Conservation (phyloP, 1,140 invertebrate species). For the Spodoptera litura region DNA sequence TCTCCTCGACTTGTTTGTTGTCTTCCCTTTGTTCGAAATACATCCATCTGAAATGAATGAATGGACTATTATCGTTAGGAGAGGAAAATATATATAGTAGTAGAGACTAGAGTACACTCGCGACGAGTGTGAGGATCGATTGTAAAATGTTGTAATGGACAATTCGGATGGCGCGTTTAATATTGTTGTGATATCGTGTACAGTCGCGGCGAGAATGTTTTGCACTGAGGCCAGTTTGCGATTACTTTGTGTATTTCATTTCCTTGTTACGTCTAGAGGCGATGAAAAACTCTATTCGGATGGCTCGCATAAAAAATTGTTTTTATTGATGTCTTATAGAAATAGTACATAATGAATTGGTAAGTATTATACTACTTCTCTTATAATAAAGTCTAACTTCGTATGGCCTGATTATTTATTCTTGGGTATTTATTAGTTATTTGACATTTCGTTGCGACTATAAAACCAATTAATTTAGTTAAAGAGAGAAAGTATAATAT, state of each 20-base stretch:
- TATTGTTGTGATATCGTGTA: constrained; percentile 18
- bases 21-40: constrained; percentile 79
- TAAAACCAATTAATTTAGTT: too few relatives aligned
- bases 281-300: constrained; percentile 10
- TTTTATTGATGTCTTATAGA: neutral
- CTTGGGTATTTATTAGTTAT: too few relatives aligned
- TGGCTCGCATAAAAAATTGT: neutral
- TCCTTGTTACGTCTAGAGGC: neutral
- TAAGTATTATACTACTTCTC: neutral
- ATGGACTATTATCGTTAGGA: constrained; percentile 23
- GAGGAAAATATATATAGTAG: constrained; percentile 11
- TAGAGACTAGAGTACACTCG: neutral
- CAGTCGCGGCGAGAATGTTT: constrained; percentile 25
- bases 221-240: constrained; percentile 3
- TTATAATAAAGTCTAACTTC: neutral
- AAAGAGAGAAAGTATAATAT: too few relatives aligned
- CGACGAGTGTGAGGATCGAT: constrained; percentile 21
- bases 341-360: neutral
- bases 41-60: constrained; percentile 75
- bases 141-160: constrained; percentile 35
- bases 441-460: too few relatives aligned
- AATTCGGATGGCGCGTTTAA: constrained; percentile 29
- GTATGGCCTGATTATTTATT: too few relatives aligned
- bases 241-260: neutral
- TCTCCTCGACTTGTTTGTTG: constrained; percentile 73